Base-by-base conservation (phyloP, 2,797 vertebrate species). In the Anableps anableps region DNA sequence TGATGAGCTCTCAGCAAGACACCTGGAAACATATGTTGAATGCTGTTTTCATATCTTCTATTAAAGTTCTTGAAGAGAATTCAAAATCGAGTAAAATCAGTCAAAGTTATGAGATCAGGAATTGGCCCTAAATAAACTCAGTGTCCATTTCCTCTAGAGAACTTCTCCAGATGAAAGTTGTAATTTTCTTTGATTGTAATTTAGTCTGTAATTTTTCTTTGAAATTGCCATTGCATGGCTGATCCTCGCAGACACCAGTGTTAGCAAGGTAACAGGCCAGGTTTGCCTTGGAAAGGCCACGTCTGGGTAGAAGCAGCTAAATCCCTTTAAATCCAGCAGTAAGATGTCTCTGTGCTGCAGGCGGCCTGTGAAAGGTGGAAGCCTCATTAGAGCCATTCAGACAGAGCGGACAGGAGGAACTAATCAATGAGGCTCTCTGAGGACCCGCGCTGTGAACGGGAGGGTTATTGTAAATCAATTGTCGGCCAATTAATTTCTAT, bases 401-500 rank as follows among this genome's bases (percentile, higher is more conserved):
- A 88, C 79, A 43, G 80, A 80, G 76, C 11, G 26, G 76, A 83
- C 85, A 85, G 85, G 82, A 89, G 86, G 88, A 88, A 88, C 81
- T 4, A 93, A 93, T 93, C 91, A 93, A 91, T 93, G 90, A 86
- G 81, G 75, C 78, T 92, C 91, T 91, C 88, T 4, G 77, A 87
- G 89, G 88, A 80, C 85, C 81, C 0, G 83, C 31, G 10, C 29
- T 62, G 82, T 74, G 77, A 43, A 81, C 80, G 82, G 83, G 77
- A 87, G 80, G 75, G 75, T 85, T 92, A 90, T 88, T 91, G 91
- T 90, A 93, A 94, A 95, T 94, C 93, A 94, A 94, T 94, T 90
- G 87, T 75, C 75, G 38, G 89, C 91, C 92, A 94, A 94, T 95
- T 95, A 83, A 92, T 94, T 93, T 90, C 88, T 90, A 94, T 94